A percentile compares a stretch with the other conserved stretches of the same genome.
These are phyloP conservation scores for Platerodrilus igneus DNA, from an alignment of 2,888 invertebrate genomes.

Conservation along the genomic window DNA sequence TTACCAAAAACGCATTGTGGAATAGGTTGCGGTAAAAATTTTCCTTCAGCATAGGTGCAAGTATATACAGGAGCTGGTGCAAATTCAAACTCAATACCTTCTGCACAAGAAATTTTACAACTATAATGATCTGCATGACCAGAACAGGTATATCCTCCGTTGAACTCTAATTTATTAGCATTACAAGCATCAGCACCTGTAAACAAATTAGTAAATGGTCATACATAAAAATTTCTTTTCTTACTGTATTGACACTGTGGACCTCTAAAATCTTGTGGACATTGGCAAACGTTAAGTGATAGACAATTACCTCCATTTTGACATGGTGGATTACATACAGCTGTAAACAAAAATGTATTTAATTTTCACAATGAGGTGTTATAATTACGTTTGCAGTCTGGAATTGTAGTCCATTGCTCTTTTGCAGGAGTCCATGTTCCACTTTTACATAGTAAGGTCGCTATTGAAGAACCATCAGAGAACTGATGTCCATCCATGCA, in stretches of 20 bases:
- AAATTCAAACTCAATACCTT: conserved; percentile 58
- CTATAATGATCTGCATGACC: conserved; percentile 57
- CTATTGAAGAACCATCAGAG: conserved; percentile 64
- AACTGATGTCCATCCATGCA: conserved; percentile 66
- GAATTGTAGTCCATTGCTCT: conserved; percentile 58
- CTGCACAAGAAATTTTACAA: conserved; percentile 65
- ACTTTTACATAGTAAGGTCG: conserved; percentile 64
- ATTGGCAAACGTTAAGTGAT: conserved; percentile 71
- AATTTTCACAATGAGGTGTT: neutral
- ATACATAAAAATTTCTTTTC: conserved; percentile 27
- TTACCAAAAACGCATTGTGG: conserved; percentile 69
- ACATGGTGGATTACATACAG: conserved; percentile 68
- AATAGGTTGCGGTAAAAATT: conserved; percentile 63
- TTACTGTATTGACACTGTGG: conserved; percentile 67
- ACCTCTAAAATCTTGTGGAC: conserved; percentile 67
- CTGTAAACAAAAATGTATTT: conserved; percentile 38
- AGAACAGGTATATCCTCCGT: conserved; percentile 70
- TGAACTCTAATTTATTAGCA: conserved; percentile 62
- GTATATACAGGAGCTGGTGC: conserved; percentile 59
- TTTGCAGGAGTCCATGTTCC: conserved; percentile 68
- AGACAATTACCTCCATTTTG: conserved; percentile 78
- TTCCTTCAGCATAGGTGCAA: conserved; percentile 62
- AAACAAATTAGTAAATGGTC: conserved; percentile 5
- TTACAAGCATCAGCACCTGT: conserved; percentile 59
- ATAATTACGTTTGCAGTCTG: conserved; percentile 65